phyloP scores from a whole-genome alignment of 2,113 vertebrate genomes.

The Trachemys scripta region DNA sequence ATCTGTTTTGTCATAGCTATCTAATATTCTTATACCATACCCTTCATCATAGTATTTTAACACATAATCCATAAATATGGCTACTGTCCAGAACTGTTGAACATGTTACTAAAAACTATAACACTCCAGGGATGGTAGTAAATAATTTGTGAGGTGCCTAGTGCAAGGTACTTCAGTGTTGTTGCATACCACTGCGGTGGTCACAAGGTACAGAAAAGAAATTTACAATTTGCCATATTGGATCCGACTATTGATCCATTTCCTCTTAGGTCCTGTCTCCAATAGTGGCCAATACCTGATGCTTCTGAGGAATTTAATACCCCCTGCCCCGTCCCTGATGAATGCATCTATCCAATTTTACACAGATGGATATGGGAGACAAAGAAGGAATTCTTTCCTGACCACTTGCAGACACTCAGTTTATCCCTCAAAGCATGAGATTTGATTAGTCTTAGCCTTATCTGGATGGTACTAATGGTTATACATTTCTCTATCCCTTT shows the following conservation, averaged over 20 bases:
- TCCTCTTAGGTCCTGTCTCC: slow-evolving; percentile 11
- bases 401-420: slow-evolving; percentile 3
- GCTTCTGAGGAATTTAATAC: neutral
- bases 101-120: slow-evolving; percentile 13
- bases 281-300: neutral
- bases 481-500: slow-evolving; percentile 22
- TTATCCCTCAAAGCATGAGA: neutral
- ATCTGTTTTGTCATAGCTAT: slow-evolving; percentile 31
- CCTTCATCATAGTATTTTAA: slow-evolving; percentile 13
- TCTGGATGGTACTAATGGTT: neutral
- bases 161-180: neutral
- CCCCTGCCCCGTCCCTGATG: neutral
- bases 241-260: neutral
- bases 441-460: neutral
- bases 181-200: neutral
- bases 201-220: slow-evolving; percentile 4
- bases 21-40: neutral
- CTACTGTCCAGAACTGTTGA: slow-evolving; percentile 20
- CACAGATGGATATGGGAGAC: neutral
- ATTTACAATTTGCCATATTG: neutral
- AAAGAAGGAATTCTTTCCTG: neutral
- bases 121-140: slow-evolving; percentile 55
- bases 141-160: slow-evolving; percentile 16
- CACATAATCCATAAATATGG: slow-evolving; percentile 2
- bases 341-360: neutral